These are phyloP conservation scores for Marisa cornuarietis DNA, from an alignment of 1,140 invertebrate species.

Conservation along the genomic window DNA sequence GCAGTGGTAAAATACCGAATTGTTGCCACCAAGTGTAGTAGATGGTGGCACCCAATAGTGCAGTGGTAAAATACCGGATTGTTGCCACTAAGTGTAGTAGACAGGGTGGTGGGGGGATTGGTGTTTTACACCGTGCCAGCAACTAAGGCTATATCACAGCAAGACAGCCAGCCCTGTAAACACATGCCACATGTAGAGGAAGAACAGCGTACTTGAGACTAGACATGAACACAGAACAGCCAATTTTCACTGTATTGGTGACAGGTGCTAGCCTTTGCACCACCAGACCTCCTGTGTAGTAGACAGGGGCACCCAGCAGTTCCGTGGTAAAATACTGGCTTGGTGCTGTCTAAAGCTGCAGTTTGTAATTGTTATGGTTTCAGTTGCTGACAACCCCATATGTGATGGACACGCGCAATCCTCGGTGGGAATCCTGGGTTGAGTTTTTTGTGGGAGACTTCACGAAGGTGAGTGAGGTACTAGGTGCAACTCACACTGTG, in stretches of 20 bases:
- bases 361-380: not conserved
- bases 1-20: not conserved
- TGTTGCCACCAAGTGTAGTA: too few species aligned
- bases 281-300: too few species aligned
- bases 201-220: too few species aligned
- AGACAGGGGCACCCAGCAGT: not conserved
- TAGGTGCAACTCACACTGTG: conserved; percentile 2
- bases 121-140: too few species aligned
- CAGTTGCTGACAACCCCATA: conserved; percentile 72
- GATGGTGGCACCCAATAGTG: not conserved
- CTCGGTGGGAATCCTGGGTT: conserved; percentile 69
- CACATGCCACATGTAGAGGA: too few species aligned
- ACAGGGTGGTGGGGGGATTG: too few species aligned
- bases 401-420: conserved; percentile 66
- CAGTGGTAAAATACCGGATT: not conserved
- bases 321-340: not conserved
- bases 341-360: not conserved
- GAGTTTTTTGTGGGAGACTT: conserved; percentile 71
- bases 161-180: too few species aligned
- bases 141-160: too few species aligned
- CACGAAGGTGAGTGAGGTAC: conserved; percentile 60
- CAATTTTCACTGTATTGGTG: too few species aligned
- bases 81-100: too few species aligned
- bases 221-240: too few species aligned
- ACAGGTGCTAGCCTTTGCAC: too few species aligned